Percentiles rank a stretch among this genome's conserved stretches.
Evolutionary conservation across 2,797 vertebrate genomes (phyloP).

Genomic region (Gymnothorax reevesii): DNA sequence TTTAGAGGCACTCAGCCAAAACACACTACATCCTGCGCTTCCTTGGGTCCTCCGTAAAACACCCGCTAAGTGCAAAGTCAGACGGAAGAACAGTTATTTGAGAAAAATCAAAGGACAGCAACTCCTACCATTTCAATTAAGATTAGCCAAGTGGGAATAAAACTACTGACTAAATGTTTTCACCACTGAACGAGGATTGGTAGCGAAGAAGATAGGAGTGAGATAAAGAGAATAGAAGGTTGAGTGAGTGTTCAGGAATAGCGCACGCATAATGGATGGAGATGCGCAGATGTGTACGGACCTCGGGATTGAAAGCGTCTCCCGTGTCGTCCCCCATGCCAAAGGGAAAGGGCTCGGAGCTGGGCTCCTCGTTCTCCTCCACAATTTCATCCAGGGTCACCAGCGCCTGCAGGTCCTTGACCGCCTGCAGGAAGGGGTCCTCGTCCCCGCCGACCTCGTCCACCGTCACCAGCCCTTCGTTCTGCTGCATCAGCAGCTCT

Average conservation of each 20-base stretch:
- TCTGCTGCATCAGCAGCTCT: constrained; percentile 36
- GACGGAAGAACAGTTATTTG: no score
- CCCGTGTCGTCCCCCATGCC: constrained; percentile 44
- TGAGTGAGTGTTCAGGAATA: neutral
- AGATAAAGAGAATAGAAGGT: neutral
- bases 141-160: neutral
- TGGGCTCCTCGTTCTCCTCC: constrained; percentile 70
- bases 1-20: no score
- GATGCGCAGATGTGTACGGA: constrained; percentile 38
- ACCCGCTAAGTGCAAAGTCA: no score
- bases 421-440: constrained; percentile 58
- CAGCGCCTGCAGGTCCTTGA: constrained; percentile 68
- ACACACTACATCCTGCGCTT: no score
- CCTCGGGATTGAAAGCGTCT: constrained; percentile 59
- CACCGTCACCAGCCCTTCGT: constrained; percentile 75
- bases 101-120: no score
- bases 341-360: constrained; percentile 29
- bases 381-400: constrained; percentile 77
- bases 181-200: neutral
- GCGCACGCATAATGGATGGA: neutral
- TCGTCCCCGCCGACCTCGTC: constrained; percentile 83
- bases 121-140: no score
- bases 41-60: no score
- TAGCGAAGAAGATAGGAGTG: neutral
- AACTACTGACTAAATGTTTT: neutral